Evolutionary conservation across 2,113 vertebrate genomes (phyloP), one percentile per base, ranked within the genome.

Genomic region (Myotis davidii): DNA sequence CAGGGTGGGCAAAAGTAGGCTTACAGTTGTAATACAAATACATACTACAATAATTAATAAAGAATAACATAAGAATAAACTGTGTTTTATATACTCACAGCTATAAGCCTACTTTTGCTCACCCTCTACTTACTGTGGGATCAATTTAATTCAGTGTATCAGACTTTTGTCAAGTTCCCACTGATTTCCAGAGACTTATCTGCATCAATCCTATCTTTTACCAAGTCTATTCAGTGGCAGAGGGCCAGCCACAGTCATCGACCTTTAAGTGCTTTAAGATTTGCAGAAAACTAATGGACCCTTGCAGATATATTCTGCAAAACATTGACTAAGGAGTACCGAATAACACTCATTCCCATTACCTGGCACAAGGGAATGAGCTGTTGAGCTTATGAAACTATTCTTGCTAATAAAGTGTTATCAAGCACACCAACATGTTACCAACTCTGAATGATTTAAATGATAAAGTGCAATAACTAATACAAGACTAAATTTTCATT

Each of bases 381-480:
- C 32, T 54, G 7, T n/a, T 23, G 52, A 92, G 17, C 37, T 92
- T 34, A 74, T 48, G 56, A 52, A 84, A 61, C 9, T 61, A n/a
- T 34, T 93, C 45, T 91, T 85, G 42, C 16, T 32, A 61, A 78
- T 45, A 89, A 90, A 91, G 10, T 67, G 2, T 77, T 90, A 65
- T 13, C 20, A 9, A 32, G 9, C 76, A 70, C 1, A 50, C 13
- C 65, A 70, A 65, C 14, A 37, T 2, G 29, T 87, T 78, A 85
- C 18, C 39, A 79, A 52, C 52, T 90, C 90, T 90, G 73, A 96
- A 82, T 74, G 37, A 73, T 21, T 85, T 52, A 88, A 85, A 82
- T 84, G 92, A 78, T 73, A 82, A 83, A 89, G n/a, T 72, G 9
- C 14, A 85, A 91, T 34, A 83, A 82, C 42, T 37, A 50, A 61